These are phyloP conservation scores for Mustela nigripes DNA, from an alignment of 2,113 vertebrate species.

Conservation along the genomic window DNA sequence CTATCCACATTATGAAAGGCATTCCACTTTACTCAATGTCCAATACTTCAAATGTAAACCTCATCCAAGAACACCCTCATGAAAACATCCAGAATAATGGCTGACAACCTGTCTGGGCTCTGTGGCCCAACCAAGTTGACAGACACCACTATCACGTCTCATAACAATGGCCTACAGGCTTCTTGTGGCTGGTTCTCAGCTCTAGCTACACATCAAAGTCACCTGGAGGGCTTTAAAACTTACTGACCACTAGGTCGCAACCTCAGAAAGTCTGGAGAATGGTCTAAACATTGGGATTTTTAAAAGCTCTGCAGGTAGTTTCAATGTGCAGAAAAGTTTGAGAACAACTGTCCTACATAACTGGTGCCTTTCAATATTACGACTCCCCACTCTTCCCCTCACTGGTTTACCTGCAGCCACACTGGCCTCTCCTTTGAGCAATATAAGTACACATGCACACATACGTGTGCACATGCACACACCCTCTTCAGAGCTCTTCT, in stretches of 20 bases:
- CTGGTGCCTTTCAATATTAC: rapidly evolving
- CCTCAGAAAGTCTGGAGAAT: neutral
- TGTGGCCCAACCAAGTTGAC: neutral
- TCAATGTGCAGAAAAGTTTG: neutral
- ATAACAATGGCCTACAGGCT: neutral
- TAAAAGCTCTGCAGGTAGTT: neutral
- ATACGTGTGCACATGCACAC: neutral
- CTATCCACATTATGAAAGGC: neutral
- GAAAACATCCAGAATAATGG: neutral
- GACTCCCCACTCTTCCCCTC: neutral
- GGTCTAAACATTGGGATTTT: neutral
- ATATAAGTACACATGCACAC: neutral
- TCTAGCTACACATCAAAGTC: neutral
- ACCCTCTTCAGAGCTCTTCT: neutral
- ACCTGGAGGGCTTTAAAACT: neutral
- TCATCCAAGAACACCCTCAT: neutral
- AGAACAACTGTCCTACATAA: neutral
- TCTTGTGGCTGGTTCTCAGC: neutral
- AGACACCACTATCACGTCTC: neutral
- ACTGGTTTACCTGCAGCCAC: neutral
- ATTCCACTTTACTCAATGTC: neutral
- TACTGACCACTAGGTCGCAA: neutral
- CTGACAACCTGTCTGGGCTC: neutral
- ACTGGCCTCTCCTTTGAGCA: neutral
- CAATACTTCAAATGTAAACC: neutral